Percentiles rank a stretch among this genome's conserved stretches.
Conservation (phyloP, 2,113 vertebrate genomes). For the Cebidichthys violaceus region DNA sequence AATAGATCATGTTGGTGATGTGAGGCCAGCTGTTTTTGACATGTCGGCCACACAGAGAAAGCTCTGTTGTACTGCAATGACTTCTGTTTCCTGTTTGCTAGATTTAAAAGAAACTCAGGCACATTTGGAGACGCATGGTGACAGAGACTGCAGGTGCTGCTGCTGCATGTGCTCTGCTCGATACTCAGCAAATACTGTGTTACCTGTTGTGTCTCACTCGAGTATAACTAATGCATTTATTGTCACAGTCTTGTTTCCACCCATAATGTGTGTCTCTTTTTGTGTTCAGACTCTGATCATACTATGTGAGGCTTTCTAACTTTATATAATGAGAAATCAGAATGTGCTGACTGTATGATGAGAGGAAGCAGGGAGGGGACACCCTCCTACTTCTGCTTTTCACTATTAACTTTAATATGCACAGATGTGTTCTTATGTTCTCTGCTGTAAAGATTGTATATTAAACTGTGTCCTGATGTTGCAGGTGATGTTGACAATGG, state of each 20-base stretch:
- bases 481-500: constrained; percentile 52
- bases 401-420: not conserved
- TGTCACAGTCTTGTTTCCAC: not conserved
- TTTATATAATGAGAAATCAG: not conserved
- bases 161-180: not conserved
- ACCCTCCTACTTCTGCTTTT: constrained; percentile 65
- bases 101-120: not conserved
- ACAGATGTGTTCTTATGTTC: not conserved
- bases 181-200: not conserved
- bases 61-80: no score
- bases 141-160: not conserved
- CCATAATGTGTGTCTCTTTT: not conserved
- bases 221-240: not conserved
- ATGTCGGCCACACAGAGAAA: not conserved
- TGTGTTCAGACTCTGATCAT: not conserved
- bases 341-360: not conserved
- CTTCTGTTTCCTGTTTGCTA: not conserved
- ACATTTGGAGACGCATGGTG: not conserved
- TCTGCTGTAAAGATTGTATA: not conserved
- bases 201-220: not conserved
- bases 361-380: not conserved
- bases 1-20: not conserved
- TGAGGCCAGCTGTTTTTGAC: not conserved
- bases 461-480: not conserved
- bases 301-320: not conserved